These are phyloP conservation scores for Lonchura striata DNA, from an alignment of 2,113 vertebrate species.

Conservation along the genomic window DNA sequence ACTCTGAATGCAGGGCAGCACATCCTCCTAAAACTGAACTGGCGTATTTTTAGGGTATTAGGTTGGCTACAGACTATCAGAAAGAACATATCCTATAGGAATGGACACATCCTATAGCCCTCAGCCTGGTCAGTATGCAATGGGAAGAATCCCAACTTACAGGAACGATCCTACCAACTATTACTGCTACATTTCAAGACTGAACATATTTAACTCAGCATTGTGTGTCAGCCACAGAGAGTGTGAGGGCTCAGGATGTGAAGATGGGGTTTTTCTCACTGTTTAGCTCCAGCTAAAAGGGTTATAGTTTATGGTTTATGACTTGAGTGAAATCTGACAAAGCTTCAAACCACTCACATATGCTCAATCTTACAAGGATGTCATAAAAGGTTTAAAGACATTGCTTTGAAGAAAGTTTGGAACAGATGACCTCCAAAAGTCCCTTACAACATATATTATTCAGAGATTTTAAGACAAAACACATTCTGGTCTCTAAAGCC, in stretches of 20 bases:
- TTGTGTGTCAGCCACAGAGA: neutral
- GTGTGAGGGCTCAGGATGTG: neutral
- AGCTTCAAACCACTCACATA: neutral
- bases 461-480: constrained; percentile 6
- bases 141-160: neutral
- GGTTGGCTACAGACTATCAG: neutral
- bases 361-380: neutral
- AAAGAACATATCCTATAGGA: neutral
- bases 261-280: neutral
- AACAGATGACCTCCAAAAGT: neutral
- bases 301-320: neutral
- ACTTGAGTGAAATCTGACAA: neutral
- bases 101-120: too few species aligned
- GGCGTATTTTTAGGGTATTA: neutral
- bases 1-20: neutral
- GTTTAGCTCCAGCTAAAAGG: neutral
- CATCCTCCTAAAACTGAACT: neutral
- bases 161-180: neutral
- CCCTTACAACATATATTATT: constrained; percentile 19
- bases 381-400: neutral
- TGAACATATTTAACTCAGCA: neutral
- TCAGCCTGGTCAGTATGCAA: neutral
- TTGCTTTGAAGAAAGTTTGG: neutral
- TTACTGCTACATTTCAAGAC: neutral
- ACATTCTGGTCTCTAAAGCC: neutral